Evolutionary conservation across 2,888 invertebrate genomes (phyloP).

Genomic region (Hemistola chrysoprasaria): DNA sequence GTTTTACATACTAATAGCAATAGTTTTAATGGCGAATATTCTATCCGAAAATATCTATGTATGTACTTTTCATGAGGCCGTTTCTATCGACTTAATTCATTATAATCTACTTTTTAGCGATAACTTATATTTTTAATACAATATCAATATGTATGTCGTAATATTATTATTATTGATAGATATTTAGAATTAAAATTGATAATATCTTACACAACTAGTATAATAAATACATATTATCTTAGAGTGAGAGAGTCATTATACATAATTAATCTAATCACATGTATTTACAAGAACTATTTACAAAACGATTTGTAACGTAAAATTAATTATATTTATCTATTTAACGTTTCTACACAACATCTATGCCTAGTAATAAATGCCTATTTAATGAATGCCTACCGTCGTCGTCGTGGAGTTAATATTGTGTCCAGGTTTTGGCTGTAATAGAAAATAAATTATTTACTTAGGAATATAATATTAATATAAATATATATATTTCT

Average conservation of each 20-base stretch:
- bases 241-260: constrained; percentile 48
- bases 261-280: constrained; percentile 55
- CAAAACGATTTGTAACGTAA: constrained; percentile 38
- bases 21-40: constrained; percentile 43
- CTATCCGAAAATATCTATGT: constrained; percentile 74
- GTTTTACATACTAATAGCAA: constrained; percentile 8
- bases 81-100: constrained; percentile 31
- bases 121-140: constrained; percentile 17
- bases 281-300: constrained; percentile 71
- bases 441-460: too few relatives aligned
- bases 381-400: constrained; percentile 56
- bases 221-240: constrained; percentile 11
- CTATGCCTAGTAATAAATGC: constrained; percentile 30
- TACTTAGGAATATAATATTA: too few relatives aligned
- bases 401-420: constrained; percentile 68
- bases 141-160: too few relatives aligned
- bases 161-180: too few relatives aligned
- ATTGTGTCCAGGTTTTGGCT: constrained; percentile 95
- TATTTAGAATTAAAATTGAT: constrained; percentile 13
- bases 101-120: constrained; percentile 25
- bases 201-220: constrained; percentile 4
- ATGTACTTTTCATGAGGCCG: constrained; percentile 54
- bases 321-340: constrained; percentile 31
- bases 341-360: constrained; percentile 46
- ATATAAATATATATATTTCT: too few relatives aligned